phyloP scores from a whole-genome alignment of 2,797 vertebrate genomes.

The Agapornis canus region DNA sequence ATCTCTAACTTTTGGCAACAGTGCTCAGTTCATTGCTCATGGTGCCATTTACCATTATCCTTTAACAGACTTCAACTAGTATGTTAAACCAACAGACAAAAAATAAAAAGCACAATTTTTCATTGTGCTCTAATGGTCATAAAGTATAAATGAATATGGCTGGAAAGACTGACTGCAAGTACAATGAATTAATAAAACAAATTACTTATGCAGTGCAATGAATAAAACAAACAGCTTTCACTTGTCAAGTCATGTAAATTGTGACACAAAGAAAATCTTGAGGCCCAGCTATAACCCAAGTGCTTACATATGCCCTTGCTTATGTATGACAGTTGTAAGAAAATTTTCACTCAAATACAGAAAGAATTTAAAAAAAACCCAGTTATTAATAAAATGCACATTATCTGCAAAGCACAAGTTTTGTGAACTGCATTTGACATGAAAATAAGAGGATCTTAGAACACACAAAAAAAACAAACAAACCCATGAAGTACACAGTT shows the following conservation, averaged over 20 bases:
- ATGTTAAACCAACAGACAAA: neutral
- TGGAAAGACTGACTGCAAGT: neutral
- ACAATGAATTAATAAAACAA: neutral
- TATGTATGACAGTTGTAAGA: neutral
- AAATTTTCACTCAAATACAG: neutral
- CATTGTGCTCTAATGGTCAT: neutral
- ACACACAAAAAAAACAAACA: too few species aligned
- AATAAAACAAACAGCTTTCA: neutral
- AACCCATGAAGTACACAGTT: neutral
- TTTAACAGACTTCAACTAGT: neutral
- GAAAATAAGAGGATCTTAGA: neutral
- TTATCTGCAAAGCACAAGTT: neutral
- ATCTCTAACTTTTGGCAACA: neutral
- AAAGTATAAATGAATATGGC: neutral
- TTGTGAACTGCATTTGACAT: neutral
- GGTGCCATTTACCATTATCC: neutral
- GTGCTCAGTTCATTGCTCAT: neutral
- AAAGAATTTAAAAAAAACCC: neutral
- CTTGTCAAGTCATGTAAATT: neutral
- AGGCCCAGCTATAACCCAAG: neutral
- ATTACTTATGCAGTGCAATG: neutral
- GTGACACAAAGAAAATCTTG: neutral
- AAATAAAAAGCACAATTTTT: neutral
- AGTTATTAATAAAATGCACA: neutral
- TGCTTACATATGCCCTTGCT: neutral